Percentiles rank a stretch among this genome's conserved stretches.
These are phyloP conservation scores for Myopa tessellatipennis DNA, from an alignment of 2,888 invertebrate species.

Conservation along the genomic window DNA sequence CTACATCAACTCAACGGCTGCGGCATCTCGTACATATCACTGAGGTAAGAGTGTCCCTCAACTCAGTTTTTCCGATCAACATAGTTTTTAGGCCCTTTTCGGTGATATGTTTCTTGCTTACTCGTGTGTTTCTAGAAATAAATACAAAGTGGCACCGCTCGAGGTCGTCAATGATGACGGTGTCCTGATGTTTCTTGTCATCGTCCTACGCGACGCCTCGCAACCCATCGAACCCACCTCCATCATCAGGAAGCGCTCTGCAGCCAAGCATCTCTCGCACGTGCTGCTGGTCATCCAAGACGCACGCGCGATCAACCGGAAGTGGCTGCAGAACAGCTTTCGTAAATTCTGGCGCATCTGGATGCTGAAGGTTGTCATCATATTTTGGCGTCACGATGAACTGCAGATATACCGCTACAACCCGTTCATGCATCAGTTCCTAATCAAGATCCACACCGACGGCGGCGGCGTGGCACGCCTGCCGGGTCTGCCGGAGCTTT, in stretches of 20 bases:
- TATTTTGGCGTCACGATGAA: conserved; percentile 56
- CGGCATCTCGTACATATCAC: conserved; percentile 58
- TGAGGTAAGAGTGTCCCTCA: conserved; percentile 52
- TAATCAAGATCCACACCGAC: conserved; percentile 52
- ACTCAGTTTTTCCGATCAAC: not conserved
- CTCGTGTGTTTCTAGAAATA: conserved; percentile 52
- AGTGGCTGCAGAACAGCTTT: conserved; percentile 69
- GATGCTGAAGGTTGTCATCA: conserved; percentile 69
- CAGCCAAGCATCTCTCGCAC: conserved; percentile 61
- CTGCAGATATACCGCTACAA: conserved; percentile 71
- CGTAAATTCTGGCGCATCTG: conserved; percentile 70
- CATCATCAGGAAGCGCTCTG: conserved; percentile 60
- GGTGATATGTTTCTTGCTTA: not conserved
- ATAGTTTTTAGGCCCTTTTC: not conserved
- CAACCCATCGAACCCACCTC: conserved; percentile 56
- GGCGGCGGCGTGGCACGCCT: not conserved
- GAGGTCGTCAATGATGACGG: conserved; percentile 60
- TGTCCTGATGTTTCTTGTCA: conserved; percentile 60
- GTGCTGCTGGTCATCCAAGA: conserved; percentile 60
- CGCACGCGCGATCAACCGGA: conserved; percentile 47
- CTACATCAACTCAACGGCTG: conserved; percentile 57
- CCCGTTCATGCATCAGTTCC: conserved; percentile 68
- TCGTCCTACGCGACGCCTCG: conserved; percentile 58
- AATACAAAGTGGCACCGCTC: conserved; percentile 45
- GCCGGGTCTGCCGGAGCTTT: conserved; percentile 54